Conservation (phyloP, 2,113 vertebrate species). For the Lonchura striata region DNA sequence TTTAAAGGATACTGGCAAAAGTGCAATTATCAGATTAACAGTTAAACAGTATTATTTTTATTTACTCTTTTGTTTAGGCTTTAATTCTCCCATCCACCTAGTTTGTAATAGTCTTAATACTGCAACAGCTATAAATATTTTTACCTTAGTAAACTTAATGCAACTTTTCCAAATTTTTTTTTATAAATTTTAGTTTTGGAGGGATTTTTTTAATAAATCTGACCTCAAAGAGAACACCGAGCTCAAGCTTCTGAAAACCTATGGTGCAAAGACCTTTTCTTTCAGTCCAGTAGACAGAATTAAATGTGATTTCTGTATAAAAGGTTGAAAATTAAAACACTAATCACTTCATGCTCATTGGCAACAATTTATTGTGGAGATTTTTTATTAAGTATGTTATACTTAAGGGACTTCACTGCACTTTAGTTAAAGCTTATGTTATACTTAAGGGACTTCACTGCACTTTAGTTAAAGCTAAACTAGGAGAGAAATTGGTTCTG, state of each 20-base stretch:
- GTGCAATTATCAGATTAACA: not conserved
- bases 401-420: not conserved
- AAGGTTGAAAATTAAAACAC: not conserved
- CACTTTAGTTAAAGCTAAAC: not conserved
- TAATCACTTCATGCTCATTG: not conserved
- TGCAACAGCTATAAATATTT: not conserved
- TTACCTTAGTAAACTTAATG: not conserved
- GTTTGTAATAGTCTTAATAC: not conserved
- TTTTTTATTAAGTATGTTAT: not conserved
- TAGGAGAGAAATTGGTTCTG: not conserved
- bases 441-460: not conserved
- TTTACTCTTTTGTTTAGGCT: not conserved
- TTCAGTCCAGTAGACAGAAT: not conserved
- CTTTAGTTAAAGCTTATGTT: not conserved
- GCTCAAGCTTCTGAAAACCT: not conserved
- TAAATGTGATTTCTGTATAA: not conserved
- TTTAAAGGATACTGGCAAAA: not conserved
- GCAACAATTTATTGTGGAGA: not conserved
- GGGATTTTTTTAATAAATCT: not conserved
- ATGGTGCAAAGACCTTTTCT: not conserved
- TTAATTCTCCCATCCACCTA: not conserved
- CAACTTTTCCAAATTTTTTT: not conserved
- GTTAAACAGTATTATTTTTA: not conserved
- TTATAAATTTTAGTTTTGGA: not conserved
- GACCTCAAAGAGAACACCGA: not conserved